phyloP scores from a whole-genome alignment of 2,797 vertebrate genomes.

The Myotis myotis region DNA sequence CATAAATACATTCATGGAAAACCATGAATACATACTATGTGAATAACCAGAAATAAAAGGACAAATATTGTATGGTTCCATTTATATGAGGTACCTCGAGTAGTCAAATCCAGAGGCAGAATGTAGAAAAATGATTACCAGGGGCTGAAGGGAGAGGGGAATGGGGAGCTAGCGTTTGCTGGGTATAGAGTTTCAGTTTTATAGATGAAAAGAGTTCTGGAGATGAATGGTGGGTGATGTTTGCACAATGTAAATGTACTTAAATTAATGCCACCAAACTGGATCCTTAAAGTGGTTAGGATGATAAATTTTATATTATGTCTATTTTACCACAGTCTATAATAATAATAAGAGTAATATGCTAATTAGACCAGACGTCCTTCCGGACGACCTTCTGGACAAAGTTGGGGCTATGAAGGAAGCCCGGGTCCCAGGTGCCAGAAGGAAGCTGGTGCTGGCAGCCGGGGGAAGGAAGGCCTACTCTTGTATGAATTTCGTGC shows the following conservation, averaged over 20 bases:
- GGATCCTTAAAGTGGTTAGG: not conserved
- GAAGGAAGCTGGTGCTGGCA: not conserved
- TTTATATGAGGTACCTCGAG: not conserved
- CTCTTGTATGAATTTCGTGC: no score
- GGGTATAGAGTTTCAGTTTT: not conserved
- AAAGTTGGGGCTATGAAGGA: no score
- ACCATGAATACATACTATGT: not conserved
- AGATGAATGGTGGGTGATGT: not conserved
- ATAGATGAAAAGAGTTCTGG: not conserved
- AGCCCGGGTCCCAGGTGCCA: no score
- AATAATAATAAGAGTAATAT: not conserved
- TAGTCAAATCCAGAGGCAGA: not conserved
- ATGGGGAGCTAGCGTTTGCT: not conserved
- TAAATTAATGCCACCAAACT: not conserved
- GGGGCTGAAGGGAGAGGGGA: not conserved
- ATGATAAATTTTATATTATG: not conserved
- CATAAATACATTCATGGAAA: not conserved
- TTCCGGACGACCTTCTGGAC: no score
- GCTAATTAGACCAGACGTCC: no score
- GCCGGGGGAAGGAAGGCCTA: no score
- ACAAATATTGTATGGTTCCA: not conserved
- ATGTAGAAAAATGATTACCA: not conserved
- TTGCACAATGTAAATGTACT: not conserved
- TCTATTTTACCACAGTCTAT: not conserved
- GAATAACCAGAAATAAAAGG: not conserved